Evolutionary conservation across 2,113 vertebrate genomes (phyloP), one percentile per base, ranked within the genome.

Genomic region (Cinclus mexicanus): DNA sequence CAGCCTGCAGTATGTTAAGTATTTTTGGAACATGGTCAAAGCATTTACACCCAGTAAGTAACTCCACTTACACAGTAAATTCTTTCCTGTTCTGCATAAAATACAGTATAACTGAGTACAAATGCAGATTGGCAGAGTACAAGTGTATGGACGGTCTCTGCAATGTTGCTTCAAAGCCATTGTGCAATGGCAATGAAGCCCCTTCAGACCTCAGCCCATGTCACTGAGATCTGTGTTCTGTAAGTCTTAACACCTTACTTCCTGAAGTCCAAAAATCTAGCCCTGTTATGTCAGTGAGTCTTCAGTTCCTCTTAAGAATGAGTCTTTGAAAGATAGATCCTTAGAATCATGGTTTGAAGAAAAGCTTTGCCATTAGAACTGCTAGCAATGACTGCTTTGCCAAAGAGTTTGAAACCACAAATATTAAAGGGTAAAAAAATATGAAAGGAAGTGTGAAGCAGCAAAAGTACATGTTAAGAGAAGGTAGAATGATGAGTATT

Each of bases 1-100:
- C 94, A 89, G 88, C 24, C 76, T 89, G 68, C 46, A 88, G 91
- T 92, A 70, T 77, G 59, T 80, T 83, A 90, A 74, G 39, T 50
- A 90, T 86, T 92, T 77, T 75, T 86, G 71, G 86, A 93, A 83
- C 21, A 68, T 2, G 47, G 71, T 64, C 67, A 94, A 86, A 65
- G 68, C 23, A 20, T 77, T 94, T 93, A 59, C 46, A 92, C 79
- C 29, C 68, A 47, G 7, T 70, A 80, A 79, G 82, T 61, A 77
- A 86, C 76, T 89, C 47, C 59, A 63, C 35, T 81, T 86, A 50
- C 46, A 83, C 50, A 63, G 63, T 74, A 79, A 83, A 77, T 95
- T 79, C 79, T 80, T 80, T 74, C 64, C 60, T 26, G 37, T 19
- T 77, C 17, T 86, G 47, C 68, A 47, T 86, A 77, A 90, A 92